Percentiles rank a stretch among this genome's conserved stretches.
phyloP scores from a whole-genome alignment of 2,113 vertebrate species.

The Taurulus bubalis region DNA sequence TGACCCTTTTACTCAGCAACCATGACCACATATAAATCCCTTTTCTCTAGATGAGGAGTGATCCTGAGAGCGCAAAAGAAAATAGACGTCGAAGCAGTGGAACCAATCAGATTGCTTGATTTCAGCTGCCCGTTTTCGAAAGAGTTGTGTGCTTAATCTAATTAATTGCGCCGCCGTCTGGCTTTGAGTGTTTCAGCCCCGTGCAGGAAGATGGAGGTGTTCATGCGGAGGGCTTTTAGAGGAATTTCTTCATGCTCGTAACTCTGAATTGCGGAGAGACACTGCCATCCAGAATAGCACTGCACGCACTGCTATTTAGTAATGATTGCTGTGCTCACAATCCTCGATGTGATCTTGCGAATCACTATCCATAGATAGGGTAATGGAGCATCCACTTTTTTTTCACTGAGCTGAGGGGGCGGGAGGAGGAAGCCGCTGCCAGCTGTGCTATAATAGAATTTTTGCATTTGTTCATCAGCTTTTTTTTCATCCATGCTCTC shows the following conservation, averaged over 20 bases:
- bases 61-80: background rate
- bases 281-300: constrained; percentile 25
- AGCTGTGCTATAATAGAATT: constrained; percentile 58
- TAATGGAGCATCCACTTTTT: constrained; percentile 67
- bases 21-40: background rate
- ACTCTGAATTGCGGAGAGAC: constrained; percentile 5
- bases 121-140: background rate
- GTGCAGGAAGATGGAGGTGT: background rate
- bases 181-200: constrained; percentile 6
- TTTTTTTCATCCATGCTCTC: constrained; percentile 16
- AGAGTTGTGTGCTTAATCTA: background rate
- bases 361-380: constrained; percentile 66
- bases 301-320: constrained; percentile 47
- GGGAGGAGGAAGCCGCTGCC: constrained; percentile 39
- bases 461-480: constrained; percentile 40
- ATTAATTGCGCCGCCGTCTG: background rate
- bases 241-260: constrained; percentile 33
- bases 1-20: background rate
- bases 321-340: constrained; percentile 51
- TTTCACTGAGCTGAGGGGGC: constrained; percentile 18
- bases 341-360: constrained; percentile 59
- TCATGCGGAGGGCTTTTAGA: constrained; percentile 27
- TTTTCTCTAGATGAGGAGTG: background rate
- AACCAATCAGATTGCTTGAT: background rate
- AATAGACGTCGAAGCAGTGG: background rate